phyloP scores from a whole-genome alignment of 2,797 vertebrate genomes.

The Todus mexicanus region DNA sequence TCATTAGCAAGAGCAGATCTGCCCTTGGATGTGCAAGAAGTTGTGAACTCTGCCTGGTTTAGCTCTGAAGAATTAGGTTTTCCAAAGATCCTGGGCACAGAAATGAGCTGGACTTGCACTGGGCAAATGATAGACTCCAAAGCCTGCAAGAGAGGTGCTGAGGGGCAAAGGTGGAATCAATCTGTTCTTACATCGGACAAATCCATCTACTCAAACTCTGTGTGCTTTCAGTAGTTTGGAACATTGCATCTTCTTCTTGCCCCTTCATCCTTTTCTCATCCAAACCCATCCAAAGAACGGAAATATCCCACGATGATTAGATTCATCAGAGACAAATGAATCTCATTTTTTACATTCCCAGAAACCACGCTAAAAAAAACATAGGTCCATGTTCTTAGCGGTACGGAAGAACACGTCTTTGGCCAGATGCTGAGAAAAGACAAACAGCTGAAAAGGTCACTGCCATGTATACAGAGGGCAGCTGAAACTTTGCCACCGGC shows the following conservation, averaged over 20 bases:
- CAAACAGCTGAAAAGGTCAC: not conserved
- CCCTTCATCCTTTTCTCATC: not conserved
- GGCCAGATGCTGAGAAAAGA: not conserved
- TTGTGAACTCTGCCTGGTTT: not conserved
- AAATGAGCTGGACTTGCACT: not conserved
- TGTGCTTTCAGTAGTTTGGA: not conserved
- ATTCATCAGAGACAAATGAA: not conserved
- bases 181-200: not conserved
- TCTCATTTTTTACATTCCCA: not conserved
- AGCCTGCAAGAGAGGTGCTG: not conserved
- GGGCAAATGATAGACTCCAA: not conserved
- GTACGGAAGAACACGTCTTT: not conserved
- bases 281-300: not conserved
- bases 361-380: not conserved
- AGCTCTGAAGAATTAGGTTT: not conserved
- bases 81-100: not conserved
- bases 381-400: not conserved
- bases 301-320: not conserved
- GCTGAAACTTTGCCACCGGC: not conserved
- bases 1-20: not conserved
- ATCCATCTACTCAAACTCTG: not conserved
- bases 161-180: not conserved
- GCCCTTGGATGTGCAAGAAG: not conserved
- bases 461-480: too few species aligned
- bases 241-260: not conserved